Evolutionary conservation across 2,113 vertebrate genomes (phyloP).

Genomic region (Ibidorhyncha struthersii): DNA sequence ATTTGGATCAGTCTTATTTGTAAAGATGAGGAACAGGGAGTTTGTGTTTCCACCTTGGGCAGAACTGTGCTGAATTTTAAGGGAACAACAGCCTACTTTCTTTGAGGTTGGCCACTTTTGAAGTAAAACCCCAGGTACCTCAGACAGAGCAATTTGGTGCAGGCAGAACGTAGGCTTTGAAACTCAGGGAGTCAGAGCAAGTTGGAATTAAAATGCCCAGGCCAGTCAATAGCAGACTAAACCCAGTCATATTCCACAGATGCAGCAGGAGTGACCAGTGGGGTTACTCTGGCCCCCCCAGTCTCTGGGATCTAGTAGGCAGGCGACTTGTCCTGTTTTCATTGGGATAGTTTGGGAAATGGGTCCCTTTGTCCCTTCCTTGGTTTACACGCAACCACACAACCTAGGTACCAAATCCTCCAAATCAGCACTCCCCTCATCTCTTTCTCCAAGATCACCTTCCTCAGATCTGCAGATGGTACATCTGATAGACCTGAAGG

Average conservation of each 20-base stretch:
- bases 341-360: neutral
- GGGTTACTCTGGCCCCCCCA: neutral
- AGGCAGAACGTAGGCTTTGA: neutral
- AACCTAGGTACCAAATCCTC: neutral
- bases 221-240: neutral
- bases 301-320: neutral
- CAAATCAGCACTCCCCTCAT: neutral
- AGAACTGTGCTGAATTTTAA: neutral
- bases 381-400: neutral
- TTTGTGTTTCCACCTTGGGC: neutral
- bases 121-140: neutral
- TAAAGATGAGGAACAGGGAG: neutral
- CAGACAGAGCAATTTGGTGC: neutral
- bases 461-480: neutral
- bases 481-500: neutral
- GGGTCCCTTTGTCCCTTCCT: neutral
- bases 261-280: neutral
- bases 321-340: neutral
- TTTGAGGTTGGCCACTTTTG: neutral
- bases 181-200: neutral
- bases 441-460: neutral
- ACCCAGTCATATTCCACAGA: neutral
- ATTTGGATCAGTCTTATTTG: neutral
- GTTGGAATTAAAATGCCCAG: neutral
- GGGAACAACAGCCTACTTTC: neutral